Evolutionary conservation across 2,888 invertebrate species (phyloP).

Genomic region (Trimorus sp.): DNA sequence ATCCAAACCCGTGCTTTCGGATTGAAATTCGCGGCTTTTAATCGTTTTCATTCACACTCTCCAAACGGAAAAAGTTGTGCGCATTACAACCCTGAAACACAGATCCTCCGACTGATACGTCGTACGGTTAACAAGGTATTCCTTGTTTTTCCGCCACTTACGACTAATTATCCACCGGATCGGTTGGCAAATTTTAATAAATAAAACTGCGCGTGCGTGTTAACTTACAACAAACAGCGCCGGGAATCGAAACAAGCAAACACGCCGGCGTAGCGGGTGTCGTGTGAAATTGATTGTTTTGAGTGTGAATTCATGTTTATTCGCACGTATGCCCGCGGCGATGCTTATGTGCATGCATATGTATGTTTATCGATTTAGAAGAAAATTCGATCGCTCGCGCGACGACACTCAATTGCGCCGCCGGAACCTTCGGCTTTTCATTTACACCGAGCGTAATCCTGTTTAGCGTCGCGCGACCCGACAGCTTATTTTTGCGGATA

Average conservation of each 20-base stretch:
- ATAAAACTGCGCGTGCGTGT: conserved; percentile 12
- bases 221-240: conserved; percentile 30
- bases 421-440: conserved; percentile 2
- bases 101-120: no score
- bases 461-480: not conserved
- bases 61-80: no score
- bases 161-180: no score
- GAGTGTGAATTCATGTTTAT: conserved; percentile 41
- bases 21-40: no score
- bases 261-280: conserved; percentile 20
- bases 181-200: conserved; percentile 7
- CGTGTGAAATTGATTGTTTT: conserved; percentile 46
- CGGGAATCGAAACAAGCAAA: conserved; percentile 41
- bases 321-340: conserved; percentile 20
- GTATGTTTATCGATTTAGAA: conserved; percentile 43
- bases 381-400: conserved; percentile 32
- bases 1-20: no score
- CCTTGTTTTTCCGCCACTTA: no score
- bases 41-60: no score
- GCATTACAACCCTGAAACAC: no score
- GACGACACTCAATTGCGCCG: conserved; percentile 14
- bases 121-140: no score
- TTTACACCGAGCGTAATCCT: conserved; percentile 3
- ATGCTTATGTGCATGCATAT: conserved; percentile 25
- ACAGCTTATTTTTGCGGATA: no score